Evolutionary conservation across 2,888 invertebrate genomes (phyloP).

Genomic region (Zonitis immaculata): DNA sequence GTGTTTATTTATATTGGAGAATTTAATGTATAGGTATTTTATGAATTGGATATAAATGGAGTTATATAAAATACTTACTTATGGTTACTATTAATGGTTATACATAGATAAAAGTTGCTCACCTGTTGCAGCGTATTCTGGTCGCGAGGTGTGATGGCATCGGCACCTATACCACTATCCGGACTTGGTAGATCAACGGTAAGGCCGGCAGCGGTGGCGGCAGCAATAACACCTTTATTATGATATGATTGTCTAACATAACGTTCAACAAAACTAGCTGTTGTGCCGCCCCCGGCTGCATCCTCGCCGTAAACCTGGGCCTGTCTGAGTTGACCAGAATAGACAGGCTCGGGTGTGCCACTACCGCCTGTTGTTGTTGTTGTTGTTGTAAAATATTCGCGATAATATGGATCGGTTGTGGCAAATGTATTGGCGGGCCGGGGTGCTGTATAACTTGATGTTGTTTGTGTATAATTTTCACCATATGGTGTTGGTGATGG

Average conservation of each 20-base stretch:
- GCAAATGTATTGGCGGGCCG: slow-evolving; percentile 54
- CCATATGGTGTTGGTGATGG: slow-evolving; percentile 61
- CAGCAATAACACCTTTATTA: slow-evolving; percentile 67
- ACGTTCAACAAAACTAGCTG: slow-evolving; percentile 63
- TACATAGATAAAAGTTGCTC: slow-evolving; percentile 48
- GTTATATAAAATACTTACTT: no score
- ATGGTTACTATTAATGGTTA: no score
- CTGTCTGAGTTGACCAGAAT: slow-evolving; percentile 49
- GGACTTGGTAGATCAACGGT: slow-evolving; percentile 93
- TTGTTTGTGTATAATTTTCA: slow-evolving; percentile 5
- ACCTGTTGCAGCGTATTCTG: slow-evolving; percentile 88
- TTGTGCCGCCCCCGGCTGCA: slow-evolving; percentile 53
- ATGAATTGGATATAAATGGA: no score
- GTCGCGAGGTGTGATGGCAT: slow-evolving; percentile 86
- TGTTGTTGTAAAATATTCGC: slow-evolving; percentile 70
- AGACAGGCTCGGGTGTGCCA: slow-evolving; percentile 55
- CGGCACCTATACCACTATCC: slow-evolving; percentile 93
- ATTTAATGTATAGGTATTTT: no score
- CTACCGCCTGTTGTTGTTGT: slow-evolving; percentile 55
- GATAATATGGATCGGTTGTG: slow-evolving; percentile 68
- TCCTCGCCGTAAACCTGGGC: slow-evolving; percentile 56
- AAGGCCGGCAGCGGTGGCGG: slow-evolving; percentile 72
- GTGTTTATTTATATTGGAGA: no score
- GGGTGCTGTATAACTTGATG: slow-evolving; percentile 44
- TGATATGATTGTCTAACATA: slow-evolving; percentile 66